Evolutionary conservation across 2,113 vertebrate species (phyloP).

Genomic region (Triplophysa tibetana): DNA sequence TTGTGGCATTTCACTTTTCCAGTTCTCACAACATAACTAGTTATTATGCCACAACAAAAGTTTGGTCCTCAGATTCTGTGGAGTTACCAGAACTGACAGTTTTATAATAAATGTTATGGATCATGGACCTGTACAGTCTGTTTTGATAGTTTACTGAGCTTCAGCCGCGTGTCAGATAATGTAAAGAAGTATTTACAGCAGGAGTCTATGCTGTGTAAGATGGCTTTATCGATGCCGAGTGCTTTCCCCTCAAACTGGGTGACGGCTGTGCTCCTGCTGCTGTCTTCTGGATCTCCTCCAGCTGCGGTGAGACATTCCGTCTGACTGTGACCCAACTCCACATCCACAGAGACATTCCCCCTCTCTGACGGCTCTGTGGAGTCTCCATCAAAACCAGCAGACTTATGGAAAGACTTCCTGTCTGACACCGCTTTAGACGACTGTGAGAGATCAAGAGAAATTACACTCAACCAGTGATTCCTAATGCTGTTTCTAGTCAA

Average conservation of each 20-base stretch:
- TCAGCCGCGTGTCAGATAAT: neutral
- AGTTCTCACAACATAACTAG: no score
- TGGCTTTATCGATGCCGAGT: slow-evolving; percentile 93
- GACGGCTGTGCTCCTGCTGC: slow-evolving; percentile 86
- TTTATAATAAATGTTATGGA: no score
- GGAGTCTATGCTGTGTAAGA: slow-evolving; percentile 97
- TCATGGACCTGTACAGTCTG: no score
- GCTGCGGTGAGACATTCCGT: slow-evolving; percentile 80
- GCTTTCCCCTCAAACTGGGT: slow-evolving; percentile 97
- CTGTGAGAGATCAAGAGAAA: slow-evolving; percentile 60
- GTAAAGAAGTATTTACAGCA: slow-evolving; percentile 78
- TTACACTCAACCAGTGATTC: neutral
- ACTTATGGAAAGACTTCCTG: slow-evolving; percentile 83
- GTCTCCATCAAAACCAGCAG: slow-evolving; percentile 84
- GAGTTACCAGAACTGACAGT: no score
- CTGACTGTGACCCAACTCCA: slow-evolving; percentile 83
- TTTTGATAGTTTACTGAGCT: neutral
- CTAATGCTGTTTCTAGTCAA: no score
- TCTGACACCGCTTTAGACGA: slow-evolving; percentile 91
- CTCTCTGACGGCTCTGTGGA: slow-evolving; percentile 80
- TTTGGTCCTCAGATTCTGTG: no score
- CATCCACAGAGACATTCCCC: slow-evolving; percentile 77
- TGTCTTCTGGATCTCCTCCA: slow-evolving; percentile 86
- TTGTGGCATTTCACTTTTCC: no score
- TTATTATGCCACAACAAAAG: no score